Conservation (phyloP, 2,113 vertebrate species). For the Ctenomys sociabilis region DNA sequence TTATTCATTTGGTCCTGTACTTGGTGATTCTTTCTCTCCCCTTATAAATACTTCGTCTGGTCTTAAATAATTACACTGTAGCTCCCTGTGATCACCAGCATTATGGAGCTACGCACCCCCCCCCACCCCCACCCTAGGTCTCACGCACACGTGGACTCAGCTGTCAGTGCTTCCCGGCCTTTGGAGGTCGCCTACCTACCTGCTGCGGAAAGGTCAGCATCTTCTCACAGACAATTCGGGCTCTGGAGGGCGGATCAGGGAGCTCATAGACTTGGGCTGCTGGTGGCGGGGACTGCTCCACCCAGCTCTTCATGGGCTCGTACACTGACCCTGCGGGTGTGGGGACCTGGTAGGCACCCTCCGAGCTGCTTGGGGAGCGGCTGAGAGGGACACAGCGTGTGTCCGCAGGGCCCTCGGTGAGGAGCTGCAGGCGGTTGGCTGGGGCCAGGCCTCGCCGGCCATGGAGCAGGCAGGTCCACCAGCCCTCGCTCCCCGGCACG, state of each 20-base stretch:
- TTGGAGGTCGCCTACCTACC: slow-evolving; percentile 82
- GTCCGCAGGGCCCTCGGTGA: slow-evolving; percentile 71
- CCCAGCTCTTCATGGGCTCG: slow-evolving; percentile 90
- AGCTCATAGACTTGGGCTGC: slow-evolving; percentile 78
- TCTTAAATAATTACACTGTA: background rate
- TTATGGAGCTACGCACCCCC: background rate
- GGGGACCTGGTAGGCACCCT: slow-evolving; percentile 89
- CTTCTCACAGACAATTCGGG: slow-evolving; percentile 84
- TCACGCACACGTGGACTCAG: background rate
- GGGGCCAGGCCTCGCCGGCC: slow-evolving; percentile 94
- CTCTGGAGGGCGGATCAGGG: slow-evolving; percentile 75
- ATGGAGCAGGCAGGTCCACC: slow-evolving; percentile 94
- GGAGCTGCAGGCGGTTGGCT: slow-evolving; percentile 92
- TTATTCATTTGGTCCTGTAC: background rate
- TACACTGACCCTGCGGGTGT: slow-evolving; percentile 76
- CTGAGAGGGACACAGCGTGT: background rate
- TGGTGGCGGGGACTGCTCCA: slow-evolving; percentile 79
- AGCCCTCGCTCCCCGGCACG: slow-evolving; percentile 89
- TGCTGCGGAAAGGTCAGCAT: slow-evolving; percentile 76
- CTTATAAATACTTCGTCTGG: background rate
- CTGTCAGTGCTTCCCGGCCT: too few relatives aligned
- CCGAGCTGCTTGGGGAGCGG: background rate
- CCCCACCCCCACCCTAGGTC: too few relatives aligned
- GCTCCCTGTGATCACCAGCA: rapidly evolving
- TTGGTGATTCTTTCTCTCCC: background rate